Evolutionary conservation across 2,113 vertebrate species (phyloP).

Genomic region (Parus major): DNA sequence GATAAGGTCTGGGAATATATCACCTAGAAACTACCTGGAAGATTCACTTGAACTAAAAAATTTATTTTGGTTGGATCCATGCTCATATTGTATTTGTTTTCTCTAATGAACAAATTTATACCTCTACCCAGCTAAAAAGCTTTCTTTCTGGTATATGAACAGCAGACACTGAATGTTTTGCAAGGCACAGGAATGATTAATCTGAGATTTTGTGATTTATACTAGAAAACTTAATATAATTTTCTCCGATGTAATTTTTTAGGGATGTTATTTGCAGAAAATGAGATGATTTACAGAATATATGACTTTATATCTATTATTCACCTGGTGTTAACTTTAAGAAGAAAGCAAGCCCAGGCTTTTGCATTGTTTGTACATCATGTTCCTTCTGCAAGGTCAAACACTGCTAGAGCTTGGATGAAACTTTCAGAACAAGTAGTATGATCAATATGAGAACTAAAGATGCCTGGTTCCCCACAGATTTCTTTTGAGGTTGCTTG

Average conservation of each 20-base stretch:
- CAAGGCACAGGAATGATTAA: neutral
- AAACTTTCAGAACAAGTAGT: neutral
- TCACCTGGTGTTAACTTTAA: neutral
- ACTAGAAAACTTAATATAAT: neutral
- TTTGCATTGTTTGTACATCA: neutral
- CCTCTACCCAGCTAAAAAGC: neutral
- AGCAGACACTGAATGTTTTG: neutral
- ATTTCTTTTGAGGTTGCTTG: conserved; percentile 38
- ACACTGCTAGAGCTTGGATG: neutral
- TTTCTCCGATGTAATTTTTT: neutral
- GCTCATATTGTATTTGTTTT: neutral
- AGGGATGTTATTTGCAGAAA: neutral
- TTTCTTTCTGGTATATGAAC: neutral
- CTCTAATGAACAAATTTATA: neutral
- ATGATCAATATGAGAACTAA: conserved; percentile 28
- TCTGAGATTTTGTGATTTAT: neutral
- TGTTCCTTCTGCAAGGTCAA: conserved; percentile 16
- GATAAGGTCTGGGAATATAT: neutral
- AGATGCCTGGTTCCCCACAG: conserved; percentile 2
- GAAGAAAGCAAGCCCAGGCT: neutral
- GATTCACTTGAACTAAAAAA: neutral
- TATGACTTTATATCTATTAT: neutral
- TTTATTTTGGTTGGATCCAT: neutral
- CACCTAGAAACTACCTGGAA: neutral
- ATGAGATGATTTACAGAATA: neutral